These are phyloP conservation scores for Drosophila erecta DNA, from an alignment of 1,140 invertebrate genomes.

Conservation along the genomic window DNA sequence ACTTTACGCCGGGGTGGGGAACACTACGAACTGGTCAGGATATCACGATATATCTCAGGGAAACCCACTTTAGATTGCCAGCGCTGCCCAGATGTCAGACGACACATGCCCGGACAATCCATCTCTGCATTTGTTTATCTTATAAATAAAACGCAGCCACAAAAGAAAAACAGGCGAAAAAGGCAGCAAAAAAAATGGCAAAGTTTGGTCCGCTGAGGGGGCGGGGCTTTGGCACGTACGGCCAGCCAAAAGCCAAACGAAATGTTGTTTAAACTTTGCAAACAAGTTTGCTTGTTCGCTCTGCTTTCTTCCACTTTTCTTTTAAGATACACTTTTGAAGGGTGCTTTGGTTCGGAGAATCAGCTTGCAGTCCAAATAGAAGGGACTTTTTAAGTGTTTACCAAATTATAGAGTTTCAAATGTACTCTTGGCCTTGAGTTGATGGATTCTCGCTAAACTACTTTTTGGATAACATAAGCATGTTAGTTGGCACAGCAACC, in stretches of 20 bases:
- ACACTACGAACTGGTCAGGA: conserved; percentile 13
- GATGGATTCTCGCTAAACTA: not conserved
- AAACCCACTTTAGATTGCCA: conserved; percentile 73
- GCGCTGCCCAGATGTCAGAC: conserved; percentile 63
- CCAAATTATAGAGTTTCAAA: too few relatives aligned
- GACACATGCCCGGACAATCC: conserved; percentile 71
- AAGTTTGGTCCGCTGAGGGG: conserved; percentile 41
- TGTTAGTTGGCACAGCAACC: not conserved
- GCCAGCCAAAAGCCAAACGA: conserved; percentile 61
- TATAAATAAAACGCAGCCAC: conserved; percentile 69
- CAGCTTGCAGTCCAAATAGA: too few relatives aligned
- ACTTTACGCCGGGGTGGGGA: not conserved
- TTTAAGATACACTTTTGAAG: conserved; percentile 20
- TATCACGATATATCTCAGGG: conserved; percentile 38
- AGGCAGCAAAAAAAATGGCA: conserved; percentile 39
- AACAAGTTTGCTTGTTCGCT: conserved; percentile 75
- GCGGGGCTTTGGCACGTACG: conserved; percentile 55
- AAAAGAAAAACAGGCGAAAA: conserved; percentile 35
- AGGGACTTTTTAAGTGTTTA: too few relatives aligned
- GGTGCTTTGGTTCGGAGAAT: not conserved
- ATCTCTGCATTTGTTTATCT: conserved; percentile 80
- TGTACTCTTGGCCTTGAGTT: too few relatives aligned
- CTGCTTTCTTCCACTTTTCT: conserved; percentile 48
- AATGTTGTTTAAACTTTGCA: conserved; percentile 83
- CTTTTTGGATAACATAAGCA: too few relatives aligned